Percentiles rank a stretch among this genome's conserved stretches.
Evolutionary conservation across 2,113 vertebrate genomes (phyloP).

Genomic region (Bos indicus): DNA sequence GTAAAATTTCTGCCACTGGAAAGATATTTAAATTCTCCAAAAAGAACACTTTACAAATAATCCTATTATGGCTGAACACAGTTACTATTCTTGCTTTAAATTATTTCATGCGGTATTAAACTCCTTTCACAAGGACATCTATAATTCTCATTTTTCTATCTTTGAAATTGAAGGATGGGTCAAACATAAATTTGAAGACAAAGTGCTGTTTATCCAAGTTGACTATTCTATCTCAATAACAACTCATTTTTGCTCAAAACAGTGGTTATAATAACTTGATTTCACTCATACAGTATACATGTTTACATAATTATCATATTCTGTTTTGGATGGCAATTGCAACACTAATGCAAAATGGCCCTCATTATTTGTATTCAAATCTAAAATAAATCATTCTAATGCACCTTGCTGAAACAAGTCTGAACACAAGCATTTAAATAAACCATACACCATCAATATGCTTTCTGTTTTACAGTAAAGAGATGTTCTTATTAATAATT

Average conservation of each 20-base stretch:
- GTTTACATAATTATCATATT: background rate
- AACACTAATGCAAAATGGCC: background rate
- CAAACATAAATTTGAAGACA: background rate
- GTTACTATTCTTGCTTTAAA: background rate
- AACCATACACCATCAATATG: background rate
- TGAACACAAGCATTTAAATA: constrained; percentile 32
- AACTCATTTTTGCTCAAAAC: background rate
- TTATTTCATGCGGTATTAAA: background rate
- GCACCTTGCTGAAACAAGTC: background rate
- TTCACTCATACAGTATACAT: background rate
- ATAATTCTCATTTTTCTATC: background rate
- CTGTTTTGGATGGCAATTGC: background rate
- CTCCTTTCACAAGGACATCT: background rate
- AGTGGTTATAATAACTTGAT: background rate
- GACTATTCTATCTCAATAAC: background rate
- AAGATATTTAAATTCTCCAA: background rate
- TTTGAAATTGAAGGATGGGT: background rate
- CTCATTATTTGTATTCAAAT: background rate
- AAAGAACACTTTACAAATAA: background rate
- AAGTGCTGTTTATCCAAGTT: background rate
- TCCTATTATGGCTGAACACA: background rate
- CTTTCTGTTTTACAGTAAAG: constrained; percentile 25
- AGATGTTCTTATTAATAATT: constrained; percentile 50
- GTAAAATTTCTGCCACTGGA: background rate
- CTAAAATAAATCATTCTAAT: constrained; percentile 9